Evolutionary conservation across 2,888 invertebrate species (phyloP).

Genomic region (Cephus spinipes): DNA sequence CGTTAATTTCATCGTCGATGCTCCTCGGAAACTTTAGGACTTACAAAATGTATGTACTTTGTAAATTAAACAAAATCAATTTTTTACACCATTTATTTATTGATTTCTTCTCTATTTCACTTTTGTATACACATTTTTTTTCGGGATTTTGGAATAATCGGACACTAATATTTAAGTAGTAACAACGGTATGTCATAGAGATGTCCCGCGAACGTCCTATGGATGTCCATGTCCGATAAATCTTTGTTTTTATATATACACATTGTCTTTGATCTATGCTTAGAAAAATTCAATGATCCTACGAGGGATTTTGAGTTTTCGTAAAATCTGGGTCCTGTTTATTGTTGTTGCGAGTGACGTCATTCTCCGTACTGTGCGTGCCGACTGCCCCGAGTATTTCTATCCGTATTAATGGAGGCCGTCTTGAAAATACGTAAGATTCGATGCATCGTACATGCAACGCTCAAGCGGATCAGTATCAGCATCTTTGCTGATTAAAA

Average conservation of each 20-base stretch:
- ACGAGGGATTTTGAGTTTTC: background rate
- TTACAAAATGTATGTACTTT: no score
- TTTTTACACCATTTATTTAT: no score
- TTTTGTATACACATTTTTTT: no score
- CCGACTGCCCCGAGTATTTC: slow-evolving; percentile 12
- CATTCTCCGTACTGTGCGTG: slow-evolving; percentile 10
- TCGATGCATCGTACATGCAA: background rate
- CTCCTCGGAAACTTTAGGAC: no score
- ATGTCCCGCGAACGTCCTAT: background rate
- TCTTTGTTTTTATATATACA: background rate
- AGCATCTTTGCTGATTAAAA: no score
- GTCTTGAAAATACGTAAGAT: background rate
- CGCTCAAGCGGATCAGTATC: no score
- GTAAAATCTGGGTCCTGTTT: slow-evolving; percentile 20
- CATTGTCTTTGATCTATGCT: background rate
- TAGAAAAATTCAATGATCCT: background rate
- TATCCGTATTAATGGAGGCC: background rate
- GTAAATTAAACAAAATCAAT: no score
- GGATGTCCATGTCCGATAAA: background rate
- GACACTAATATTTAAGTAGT: no score
- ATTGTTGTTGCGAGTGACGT: slow-evolving; percentile 32
- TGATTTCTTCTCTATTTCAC: no score
- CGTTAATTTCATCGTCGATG: no score
- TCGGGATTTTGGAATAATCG: no score
- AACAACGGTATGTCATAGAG: background rate